Evolutionary conservation across 1,140 invertebrate species (phyloP).

Genomic region (Drosophila sturtevanti): DNA sequence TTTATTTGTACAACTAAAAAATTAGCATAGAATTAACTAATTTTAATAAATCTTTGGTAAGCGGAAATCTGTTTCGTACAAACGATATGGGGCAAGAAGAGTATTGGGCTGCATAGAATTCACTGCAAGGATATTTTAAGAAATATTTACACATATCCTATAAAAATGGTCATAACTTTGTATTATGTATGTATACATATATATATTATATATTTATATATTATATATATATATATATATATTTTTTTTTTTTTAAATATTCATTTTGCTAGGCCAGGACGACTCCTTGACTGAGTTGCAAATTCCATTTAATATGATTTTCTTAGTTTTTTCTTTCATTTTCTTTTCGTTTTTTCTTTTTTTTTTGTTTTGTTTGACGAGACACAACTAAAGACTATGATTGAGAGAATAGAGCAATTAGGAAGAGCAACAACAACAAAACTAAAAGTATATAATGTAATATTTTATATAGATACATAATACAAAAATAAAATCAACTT

Average conservation of each 20-base stretch:
- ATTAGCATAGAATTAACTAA: no score
- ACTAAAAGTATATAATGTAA: slow-evolving; percentile 60
- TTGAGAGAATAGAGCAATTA: slow-evolving; percentile 42
- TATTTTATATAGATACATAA: slow-evolving; percentile 35
- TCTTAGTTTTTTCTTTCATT: background rate
- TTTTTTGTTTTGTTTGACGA: slow-evolving; percentile 44
- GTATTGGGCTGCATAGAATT: no score
- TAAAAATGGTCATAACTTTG: no score
- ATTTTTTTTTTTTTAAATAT: slow-evolving; percentile 6
- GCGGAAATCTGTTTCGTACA: no score
- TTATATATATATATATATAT: background rate
- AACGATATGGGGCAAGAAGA: no score
- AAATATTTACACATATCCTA: no score
- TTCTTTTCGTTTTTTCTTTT: background rate
- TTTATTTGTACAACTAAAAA: no score
- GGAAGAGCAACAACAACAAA: slow-evolving; percentile 42
- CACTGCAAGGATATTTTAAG: no score
- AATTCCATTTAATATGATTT: slow-evolving; percentile 63
- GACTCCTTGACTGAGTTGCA: slow-evolving; percentile 74
- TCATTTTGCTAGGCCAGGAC: slow-evolving; percentile 63
- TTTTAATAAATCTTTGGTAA: no score
- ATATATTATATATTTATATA: background rate
- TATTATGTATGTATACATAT: no score
- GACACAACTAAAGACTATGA: slow-evolving; percentile 75
- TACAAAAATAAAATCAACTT: slow-evolving; percentile 36